Conservation (phyloP, 2,888 invertebrate species). For the Nasonia oneida region DNA sequence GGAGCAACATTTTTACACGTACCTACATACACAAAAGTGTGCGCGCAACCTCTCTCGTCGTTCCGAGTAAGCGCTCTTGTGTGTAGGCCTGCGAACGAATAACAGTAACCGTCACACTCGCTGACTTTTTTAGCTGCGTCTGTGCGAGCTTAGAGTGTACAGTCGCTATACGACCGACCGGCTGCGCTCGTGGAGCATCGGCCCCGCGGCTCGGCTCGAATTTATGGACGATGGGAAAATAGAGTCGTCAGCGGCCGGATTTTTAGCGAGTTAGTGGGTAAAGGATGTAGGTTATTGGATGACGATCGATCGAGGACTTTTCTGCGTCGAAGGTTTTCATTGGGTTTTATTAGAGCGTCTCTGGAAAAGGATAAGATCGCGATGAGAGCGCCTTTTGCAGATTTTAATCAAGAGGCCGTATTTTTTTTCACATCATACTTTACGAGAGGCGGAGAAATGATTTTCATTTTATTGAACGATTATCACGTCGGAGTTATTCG, state of each 20-base stretch:
- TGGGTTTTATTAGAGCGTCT: background rate
- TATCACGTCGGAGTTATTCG: background rate
- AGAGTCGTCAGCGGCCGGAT: background rate
- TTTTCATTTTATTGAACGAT: background rate
- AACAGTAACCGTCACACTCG: slow-evolving; percentile 78
- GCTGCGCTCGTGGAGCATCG: background rate
- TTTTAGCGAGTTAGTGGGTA: slow-evolving; percentile 2
- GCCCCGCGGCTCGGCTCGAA: background rate
- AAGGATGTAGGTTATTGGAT: slow-evolving; percentile 10
- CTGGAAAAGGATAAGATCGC: background rate
- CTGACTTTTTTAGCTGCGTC: slow-evolving; percentile 71
- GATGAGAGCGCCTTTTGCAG: background rate
- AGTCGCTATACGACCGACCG: background rate
- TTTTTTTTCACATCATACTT: background rate
- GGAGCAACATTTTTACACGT: slow-evolving; percentile 16
- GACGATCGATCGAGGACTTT: background rate
- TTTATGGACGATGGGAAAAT: background rate
- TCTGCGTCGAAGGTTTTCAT: background rate
- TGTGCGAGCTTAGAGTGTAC: background rate
- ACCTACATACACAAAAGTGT: background rate
- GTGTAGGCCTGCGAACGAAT: slow-evolving; percentile 65
- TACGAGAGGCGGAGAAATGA: background rate
- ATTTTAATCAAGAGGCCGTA: background rate
- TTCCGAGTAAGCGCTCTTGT: slow-evolving; percentile 27
- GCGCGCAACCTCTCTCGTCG: slow-evolving; percentile 1